These are phyloP conservation scores for Megalops cyprinoides DNA, from an alignment of 2,797 vertebrate genomes.

Conservation along the genomic window DNA sequence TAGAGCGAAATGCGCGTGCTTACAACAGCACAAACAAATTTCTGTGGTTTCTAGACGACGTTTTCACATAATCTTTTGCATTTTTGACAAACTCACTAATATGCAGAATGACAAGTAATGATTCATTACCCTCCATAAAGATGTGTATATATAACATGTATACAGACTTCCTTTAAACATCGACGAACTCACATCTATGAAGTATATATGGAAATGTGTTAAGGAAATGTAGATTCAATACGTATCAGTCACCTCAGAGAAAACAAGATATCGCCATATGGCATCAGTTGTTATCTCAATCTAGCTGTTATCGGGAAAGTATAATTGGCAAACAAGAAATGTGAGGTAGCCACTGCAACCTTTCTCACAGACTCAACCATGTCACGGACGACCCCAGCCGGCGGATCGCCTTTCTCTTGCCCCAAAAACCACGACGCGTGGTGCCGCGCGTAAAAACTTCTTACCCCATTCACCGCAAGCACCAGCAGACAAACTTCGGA, in stretches of 20 bases:
- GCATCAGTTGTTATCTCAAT: neutral
- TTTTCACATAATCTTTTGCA: no score
- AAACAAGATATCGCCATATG: neutral
- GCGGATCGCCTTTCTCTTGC: neutral
- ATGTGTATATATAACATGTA: no score
- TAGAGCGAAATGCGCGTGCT: neutral
- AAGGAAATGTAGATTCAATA: no score
- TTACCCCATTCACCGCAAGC: conserved; percentile 1
- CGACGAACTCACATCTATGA: neutral
- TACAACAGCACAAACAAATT: neutral
- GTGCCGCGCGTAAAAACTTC: conserved; percentile 17
- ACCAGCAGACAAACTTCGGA: neutral
- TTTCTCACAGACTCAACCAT: neutral
- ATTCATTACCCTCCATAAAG: no score
- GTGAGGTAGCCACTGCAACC: neutral
- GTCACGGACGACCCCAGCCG: neutral
- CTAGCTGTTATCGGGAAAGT: neutral
- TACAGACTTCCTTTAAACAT: no score
- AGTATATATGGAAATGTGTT: no score
- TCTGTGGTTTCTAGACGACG: no score
- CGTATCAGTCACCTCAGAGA: neutral
- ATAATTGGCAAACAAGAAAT: neutral
- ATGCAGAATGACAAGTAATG: neutral
- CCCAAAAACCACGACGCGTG: conserved; percentile 33
- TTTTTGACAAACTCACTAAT: neutral